Evolutionary conservation across 2,888 invertebrate species (phyloP).

Genomic region (Trachelus stipa): DNA sequence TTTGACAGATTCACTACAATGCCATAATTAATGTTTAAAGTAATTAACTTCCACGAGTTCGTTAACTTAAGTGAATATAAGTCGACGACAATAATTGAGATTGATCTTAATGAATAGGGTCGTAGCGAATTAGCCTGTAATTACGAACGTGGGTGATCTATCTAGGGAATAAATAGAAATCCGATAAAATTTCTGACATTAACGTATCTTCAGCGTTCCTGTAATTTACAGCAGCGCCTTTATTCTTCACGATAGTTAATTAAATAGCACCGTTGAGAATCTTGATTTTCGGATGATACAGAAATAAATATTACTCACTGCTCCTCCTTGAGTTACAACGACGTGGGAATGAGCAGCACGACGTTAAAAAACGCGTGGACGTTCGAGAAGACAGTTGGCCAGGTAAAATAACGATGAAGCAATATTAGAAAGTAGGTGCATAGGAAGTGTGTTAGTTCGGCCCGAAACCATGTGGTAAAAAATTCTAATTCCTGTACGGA

Average conservation of each 20-base stretch:
- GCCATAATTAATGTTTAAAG: neutral
- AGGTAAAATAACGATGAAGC: slow-evolving; percentile 23
- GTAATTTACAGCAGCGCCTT: neutral
- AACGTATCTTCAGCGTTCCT: neutral
- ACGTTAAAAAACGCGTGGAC: neutral
- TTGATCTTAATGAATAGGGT: too few relatives aligned
- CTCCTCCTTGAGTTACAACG: neutral
- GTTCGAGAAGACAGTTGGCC: neutral
- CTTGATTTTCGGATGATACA: neutral
- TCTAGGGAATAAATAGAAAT: too few relatives aligned
- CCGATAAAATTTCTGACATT: neutral
- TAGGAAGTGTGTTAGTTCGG: slow-evolving; percentile 11
- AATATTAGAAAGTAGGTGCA: slow-evolving; percentile 27
- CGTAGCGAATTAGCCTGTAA: too few relatives aligned
- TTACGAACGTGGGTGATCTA: too few relatives aligned
- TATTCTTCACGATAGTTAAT: neutral
- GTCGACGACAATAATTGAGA: too few relatives aligned
- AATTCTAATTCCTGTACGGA: neutral
- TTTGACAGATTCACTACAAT: neutral
- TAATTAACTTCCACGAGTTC: too few relatives aligned
- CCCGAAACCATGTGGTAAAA: neutral
- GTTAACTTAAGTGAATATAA: too few relatives aligned
- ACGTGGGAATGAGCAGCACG: neutral
- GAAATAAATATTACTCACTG: neutral
- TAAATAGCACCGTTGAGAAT: neutral